Evolutionary conservation across 2,888 invertebrate genomes (phyloP).

Genomic region (Galeruca laticollis): DNA sequence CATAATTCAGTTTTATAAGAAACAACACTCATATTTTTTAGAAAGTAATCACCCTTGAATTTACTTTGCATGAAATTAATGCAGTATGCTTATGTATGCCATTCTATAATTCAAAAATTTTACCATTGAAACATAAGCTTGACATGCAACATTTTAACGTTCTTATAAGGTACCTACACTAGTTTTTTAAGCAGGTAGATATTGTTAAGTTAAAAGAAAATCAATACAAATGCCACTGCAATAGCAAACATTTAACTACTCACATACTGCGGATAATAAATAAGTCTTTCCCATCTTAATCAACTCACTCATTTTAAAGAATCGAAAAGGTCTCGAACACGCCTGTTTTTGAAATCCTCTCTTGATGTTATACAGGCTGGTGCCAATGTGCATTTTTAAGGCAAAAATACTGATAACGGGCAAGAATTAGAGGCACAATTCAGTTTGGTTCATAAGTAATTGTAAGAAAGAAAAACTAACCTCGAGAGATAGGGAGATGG

Average conservation of each 20-base stretch:
- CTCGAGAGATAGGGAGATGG: too few species aligned
- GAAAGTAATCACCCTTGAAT: too few species aligned
- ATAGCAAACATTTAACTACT: slow-evolving; percentile 11
- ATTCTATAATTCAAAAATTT: neutral
- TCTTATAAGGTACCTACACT: neutral
- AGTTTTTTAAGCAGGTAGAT: neutral
- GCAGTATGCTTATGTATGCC: neutral
- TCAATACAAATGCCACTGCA: neutral
- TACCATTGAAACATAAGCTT: neutral
- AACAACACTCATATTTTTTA: too few species aligned
- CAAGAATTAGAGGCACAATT: too few species aligned
- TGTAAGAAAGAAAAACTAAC: too few species aligned
- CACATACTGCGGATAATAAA: neutral
- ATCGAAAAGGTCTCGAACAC: neutral
- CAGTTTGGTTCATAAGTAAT: too few species aligned
- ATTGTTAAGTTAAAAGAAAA: neutral
- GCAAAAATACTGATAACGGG: too few species aligned
- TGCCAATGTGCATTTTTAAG: too few species aligned
- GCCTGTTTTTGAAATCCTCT: neutral
- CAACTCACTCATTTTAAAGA: neutral
- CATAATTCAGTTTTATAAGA: too few species aligned
- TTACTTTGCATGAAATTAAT: too few species aligned
- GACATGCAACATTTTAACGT: neutral
- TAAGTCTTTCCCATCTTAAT: too few species aligned
- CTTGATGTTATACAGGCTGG: too few species aligned